These are phyloP conservation scores for Vulpes vulpes DNA, from an alignment of 2,113 vertebrate genomes.

Conservation along the genomic window DNA sequence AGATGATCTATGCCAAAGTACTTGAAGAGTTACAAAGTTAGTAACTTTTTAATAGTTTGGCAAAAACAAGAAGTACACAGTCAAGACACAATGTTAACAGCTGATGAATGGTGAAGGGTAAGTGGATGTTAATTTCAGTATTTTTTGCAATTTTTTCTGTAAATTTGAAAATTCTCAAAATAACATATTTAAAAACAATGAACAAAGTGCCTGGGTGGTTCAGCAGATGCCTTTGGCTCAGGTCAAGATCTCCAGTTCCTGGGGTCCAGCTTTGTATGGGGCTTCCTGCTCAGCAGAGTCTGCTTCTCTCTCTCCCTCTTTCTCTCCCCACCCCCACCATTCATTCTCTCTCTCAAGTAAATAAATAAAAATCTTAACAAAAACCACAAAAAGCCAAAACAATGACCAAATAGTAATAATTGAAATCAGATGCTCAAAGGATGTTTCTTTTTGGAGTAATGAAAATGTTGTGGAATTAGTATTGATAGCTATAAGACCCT, in stretches of 20 bases:
- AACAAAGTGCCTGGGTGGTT: neutral
- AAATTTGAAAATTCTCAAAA: neutral
- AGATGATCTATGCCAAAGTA: neutral
- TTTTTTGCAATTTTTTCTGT: neutral
- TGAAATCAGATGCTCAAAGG: neutral
- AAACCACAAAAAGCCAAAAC: neutral
- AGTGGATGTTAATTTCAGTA: neutral
- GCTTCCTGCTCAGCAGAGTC: neutral
- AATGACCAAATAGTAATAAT: slow-evolving; percentile 1
- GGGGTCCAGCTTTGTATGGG: too few species aligned
- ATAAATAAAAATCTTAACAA: neutral
- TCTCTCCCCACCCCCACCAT: too few species aligned
- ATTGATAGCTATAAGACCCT: neutral
- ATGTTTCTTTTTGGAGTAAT: neutral
- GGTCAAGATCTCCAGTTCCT: neutral
- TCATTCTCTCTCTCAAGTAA: neutral
- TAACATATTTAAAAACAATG: neutral
- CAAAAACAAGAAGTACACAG: neutral
- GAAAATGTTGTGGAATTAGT: neutral
- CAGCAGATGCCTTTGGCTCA: neutral
- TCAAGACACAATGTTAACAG: neutral
- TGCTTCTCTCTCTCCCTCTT: neutral
- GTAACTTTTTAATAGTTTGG: neutral
- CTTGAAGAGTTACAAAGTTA: neutral
- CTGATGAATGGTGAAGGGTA: neutral